These are phyloP conservation scores for Entomobrya proxima DNA, from an alignment of 2,888 invertebrate genomes.

Conservation along the genomic window DNA sequence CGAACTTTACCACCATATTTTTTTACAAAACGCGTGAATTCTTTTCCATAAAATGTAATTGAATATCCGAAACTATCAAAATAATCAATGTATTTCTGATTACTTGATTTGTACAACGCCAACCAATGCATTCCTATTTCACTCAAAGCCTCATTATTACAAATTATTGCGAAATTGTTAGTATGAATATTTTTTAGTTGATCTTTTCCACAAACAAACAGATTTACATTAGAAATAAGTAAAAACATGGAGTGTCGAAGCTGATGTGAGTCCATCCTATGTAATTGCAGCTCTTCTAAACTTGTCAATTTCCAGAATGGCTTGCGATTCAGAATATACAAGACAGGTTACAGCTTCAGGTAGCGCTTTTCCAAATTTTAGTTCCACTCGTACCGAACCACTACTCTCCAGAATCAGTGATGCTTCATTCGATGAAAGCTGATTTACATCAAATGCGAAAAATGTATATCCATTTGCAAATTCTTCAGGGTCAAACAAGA, in stretches of 20 bases:
- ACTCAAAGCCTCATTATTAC: background rate
- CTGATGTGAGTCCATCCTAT: conserved; percentile 15
- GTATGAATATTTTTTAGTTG: background rate
- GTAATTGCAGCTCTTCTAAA: conserved; percentile 70
- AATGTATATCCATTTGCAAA: conserved; percentile 33
- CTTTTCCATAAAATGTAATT: background rate
- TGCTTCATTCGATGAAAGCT: background rate
- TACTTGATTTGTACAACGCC: background rate
- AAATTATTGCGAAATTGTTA: background rate
- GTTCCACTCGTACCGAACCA: conserved; percentile 17
- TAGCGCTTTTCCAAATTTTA: background rate
- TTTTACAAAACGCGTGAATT: background rate
- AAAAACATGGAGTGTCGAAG: background rate
- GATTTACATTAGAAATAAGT: background rate
- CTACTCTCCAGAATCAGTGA: conserved; percentile 21
- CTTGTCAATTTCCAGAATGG: conserved; percentile 45
- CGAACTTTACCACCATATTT: background rate
- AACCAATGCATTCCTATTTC: conserved; percentile 28
- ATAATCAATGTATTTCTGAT: background rate
- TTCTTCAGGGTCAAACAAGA: background rate
- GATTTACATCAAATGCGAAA: conserved; percentile 35
- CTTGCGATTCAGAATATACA: conserved; percentile 21
- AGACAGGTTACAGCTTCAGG: conserved; percentile 1
- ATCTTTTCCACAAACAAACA: background rate
- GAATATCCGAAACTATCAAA: conserved; percentile 6